Conservation (phyloP, 2,888 invertebrate genomes). For the Rhingia campestris region DNA sequence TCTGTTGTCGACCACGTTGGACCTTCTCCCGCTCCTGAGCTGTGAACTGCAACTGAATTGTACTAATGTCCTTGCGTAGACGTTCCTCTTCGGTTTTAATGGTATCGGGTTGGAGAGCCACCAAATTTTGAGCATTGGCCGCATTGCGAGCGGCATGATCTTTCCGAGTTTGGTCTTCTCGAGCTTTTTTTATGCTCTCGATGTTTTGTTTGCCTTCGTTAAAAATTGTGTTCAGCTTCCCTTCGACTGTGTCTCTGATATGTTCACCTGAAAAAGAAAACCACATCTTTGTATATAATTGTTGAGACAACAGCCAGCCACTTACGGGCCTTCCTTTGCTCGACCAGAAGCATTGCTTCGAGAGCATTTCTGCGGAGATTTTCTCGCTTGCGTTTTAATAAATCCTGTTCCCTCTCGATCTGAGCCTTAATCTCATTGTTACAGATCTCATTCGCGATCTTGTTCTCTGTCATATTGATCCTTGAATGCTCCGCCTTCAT, state of each 20-base stretch:
- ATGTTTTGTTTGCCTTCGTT: slow-evolving; percentile 83
- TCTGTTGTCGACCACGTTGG: slow-evolving; percentile 77
- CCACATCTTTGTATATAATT: no score
- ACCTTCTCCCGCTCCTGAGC: slow-evolving; percentile 79
- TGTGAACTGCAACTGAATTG: slow-evolving; percentile 82
- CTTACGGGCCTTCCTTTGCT: slow-evolving; percentile 78
- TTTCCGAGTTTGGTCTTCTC: slow-evolving; percentile 75
- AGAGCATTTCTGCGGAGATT: slow-evolving; percentile 77
- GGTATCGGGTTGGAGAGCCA: slow-evolving; percentile 82
- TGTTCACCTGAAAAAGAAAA: no score
- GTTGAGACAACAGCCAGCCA: slow-evolving; percentile 15
- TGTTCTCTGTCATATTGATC: slow-evolving; percentile 75
- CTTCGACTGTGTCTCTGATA: no score
- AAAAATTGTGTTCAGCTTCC: slow-evolving; percentile 79
- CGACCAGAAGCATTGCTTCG: slow-evolving; percentile 79
- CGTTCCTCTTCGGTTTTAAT: slow-evolving; percentile 83
- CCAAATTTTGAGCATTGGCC: slow-evolving; percentile 83
- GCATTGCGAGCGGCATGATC: slow-evolving; percentile 83
- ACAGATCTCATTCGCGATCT: slow-evolving; percentile 71
- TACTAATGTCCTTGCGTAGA: slow-evolving; percentile 83
- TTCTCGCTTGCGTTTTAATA: slow-evolving; percentile 16
- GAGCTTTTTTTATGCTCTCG: slow-evolving; percentile 80
- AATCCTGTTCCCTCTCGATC: slow-evolving; percentile 80
- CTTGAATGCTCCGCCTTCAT: slow-evolving; percentile 75
- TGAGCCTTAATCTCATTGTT: slow-evolving; percentile 77